These are phyloP conservation scores for Thyatira batis DNA, from an alignment of 2,888 invertebrate species.

Conservation along the genomic window DNA sequence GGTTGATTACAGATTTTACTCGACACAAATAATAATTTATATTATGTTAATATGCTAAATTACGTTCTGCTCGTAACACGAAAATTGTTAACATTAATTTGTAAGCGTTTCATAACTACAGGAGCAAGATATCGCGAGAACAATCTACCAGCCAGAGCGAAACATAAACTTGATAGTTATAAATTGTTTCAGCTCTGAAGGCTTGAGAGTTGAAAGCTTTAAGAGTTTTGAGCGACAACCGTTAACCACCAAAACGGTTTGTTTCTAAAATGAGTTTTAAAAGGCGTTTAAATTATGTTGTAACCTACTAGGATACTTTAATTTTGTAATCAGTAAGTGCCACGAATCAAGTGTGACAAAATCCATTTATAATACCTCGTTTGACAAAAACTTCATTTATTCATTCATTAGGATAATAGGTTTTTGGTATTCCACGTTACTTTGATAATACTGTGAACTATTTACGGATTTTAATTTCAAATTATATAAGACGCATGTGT, in stretches of 20 bases:
- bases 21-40: neutral
- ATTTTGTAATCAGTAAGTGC: no score
- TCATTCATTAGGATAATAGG: no score
- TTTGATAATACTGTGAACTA: no score
- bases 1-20: no score
- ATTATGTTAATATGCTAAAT: neutral
- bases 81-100: conserved; percentile 32
- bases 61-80: conserved; percentile 8
- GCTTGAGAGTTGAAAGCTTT: conserved; percentile 24
- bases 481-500: no score
- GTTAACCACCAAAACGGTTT: neutral
- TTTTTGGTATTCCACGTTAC: no score
- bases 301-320: no score
- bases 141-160: conserved; percentile 20
- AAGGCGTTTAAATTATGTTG: neutral
- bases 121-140: conserved; percentile 23
- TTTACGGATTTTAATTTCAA: no score
- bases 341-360: no score
- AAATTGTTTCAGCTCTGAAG: conserved; percentile 35
- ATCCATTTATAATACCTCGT: no score
- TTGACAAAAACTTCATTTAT: no score
- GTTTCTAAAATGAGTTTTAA: neutral
- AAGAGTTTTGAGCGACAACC: conserved; percentile 7
- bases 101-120: conserved; percentile 18
- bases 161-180: conserved; percentile 34